Base-by-base conservation (phyloP, 1,140 invertebrate genomes). In the Dreissena rostriformis region DNA sequence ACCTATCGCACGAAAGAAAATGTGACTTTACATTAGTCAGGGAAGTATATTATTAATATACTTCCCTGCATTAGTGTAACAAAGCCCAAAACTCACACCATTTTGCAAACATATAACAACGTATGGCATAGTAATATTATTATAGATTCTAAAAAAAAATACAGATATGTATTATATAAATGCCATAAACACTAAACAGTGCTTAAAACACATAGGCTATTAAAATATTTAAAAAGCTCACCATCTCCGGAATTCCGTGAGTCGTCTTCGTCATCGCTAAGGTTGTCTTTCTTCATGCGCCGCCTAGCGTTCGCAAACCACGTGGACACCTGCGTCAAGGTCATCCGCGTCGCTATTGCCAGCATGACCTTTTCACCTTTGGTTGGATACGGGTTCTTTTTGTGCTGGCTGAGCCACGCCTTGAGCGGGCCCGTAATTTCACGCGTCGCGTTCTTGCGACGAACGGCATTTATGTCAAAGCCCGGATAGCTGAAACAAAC, bases 281-380 rank as follows among this genome's bases (percentile, higher is more conserved):
- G 99, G 94, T 99, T 99, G 94, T 99, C 98, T 93, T 99, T 99
- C 95, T 99, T 99, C 55, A 94, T 87, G 19, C 93, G 84, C 24
- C 93, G 86, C 63, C 93, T 66, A 71, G 93, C 93, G 83, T 93
- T 93, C 53, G 92, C 92, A 79, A 93, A 93, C 92, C 92, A 93
- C 74, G 92, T 93, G 61, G 92, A 93, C 65, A 93, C 92, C 93
- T 99, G 98, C 10, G 98, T 99, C 66, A 99, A 94, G 51, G 98
- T 99, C 98, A 99, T 99, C 94, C 98, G 98, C 70, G 98, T 99
- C 90, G 99, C 98, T 91, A 99, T 98, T 53, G 98, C 98, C 89
- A 99, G 95, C 97, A 99, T 99, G 85, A 99, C 98, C 94, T 99
- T 99, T 94, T 99, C 98, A 28, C 98, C 98, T 94, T 99, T 99